Conservation (phyloP, 2,888 invertebrate genomes). For the Homarus gammarus region DNA sequence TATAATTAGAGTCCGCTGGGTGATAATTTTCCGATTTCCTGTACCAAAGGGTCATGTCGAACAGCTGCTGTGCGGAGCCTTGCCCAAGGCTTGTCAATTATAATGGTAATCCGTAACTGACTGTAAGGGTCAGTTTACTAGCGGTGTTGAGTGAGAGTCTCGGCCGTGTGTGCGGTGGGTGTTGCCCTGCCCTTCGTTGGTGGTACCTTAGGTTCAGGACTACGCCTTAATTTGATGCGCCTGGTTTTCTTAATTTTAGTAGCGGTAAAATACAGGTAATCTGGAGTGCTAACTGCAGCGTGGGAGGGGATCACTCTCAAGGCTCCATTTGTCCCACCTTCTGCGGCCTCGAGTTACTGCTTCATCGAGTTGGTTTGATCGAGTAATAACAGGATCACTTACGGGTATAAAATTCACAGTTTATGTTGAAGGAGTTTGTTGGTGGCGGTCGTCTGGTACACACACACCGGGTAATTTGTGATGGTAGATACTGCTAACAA, state of each 20-base stretch:
- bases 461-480: too few relatives aligned
- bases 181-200: too few relatives aligned
- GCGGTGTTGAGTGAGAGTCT: too few relatives aligned
- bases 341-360: neutral
- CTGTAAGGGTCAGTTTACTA: neutral
- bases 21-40: constrained; percentile 67
- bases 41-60: constrained; percentile 46
- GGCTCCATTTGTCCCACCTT: constrained; percentile 26
- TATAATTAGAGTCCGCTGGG: constrained; percentile 52
- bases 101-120: constrained; percentile 27
- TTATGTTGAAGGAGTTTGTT: too few relatives aligned
- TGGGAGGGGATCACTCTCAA: neutral
- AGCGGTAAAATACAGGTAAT: constrained; percentile 30
- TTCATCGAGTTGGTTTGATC: constrained; percentile 28
- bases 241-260: constrained; percentile 27
- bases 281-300: neutral
- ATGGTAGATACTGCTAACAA: too few relatives aligned
- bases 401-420: neutral
- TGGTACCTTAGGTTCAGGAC: too few relatives aligned
- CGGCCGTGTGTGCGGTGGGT: too few relatives aligned
- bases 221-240: too few relatives aligned
- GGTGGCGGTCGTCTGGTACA: too few relatives aligned
- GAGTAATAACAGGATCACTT: neutral
- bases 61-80: constrained; percentile 49
- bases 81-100: constrained; percentile 1